Evolutionary conservation across 2,888 invertebrate species (phyloP), one percentile per base, ranked within the genome.

Genomic region (Temnothorax unifasciatus): DNA sequence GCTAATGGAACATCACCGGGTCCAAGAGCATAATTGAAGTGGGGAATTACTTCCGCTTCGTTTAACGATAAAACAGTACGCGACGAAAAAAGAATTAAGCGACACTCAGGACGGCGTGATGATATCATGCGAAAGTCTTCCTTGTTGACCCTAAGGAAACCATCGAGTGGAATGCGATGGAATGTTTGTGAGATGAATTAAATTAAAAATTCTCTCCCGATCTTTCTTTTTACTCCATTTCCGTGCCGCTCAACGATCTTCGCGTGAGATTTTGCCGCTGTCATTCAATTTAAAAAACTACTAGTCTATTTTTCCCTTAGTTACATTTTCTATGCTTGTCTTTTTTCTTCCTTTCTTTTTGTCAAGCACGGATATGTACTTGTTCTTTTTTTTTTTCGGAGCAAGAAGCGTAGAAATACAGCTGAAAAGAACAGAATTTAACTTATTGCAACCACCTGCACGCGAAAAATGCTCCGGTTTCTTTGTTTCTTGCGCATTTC

Each of bases 111-210:
- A 44, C 44, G 68, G 15, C 15, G 21, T 59, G 79, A 59, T 59
- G 79, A 79, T 73, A 79, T 50, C 71, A 71, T 59, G 79, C 21
- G 47, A 73, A 59, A 38, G 47, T 15, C 44, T 38, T 73, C 25
- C 50, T 47, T 59, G 73, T 77, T 79, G 59, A 73, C 25, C 79
- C 71, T 57, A 59, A 69, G 59, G 34, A 57, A 25, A 21, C 59
- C 47, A 47, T 79, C 73, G 73, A 59, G 44, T 34, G 79, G 47
- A 57, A 71, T 25, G 21, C 57, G 44, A 71, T 79, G 21, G 59
- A 59, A 79, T 79, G 73, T 73, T 79, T 79, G 79, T 25, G 34
- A 59, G 79, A 79, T 79, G 47, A 81, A 73, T 81, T 81, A 73
- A 73, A 59, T 73, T 81, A 81, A 73, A 81, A 81, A 71, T 73